These are phyloP conservation scores for Adoxophyes honmai DNA, from an alignment of 1,140 invertebrate species.

Conservation along the genomic window DNA sequence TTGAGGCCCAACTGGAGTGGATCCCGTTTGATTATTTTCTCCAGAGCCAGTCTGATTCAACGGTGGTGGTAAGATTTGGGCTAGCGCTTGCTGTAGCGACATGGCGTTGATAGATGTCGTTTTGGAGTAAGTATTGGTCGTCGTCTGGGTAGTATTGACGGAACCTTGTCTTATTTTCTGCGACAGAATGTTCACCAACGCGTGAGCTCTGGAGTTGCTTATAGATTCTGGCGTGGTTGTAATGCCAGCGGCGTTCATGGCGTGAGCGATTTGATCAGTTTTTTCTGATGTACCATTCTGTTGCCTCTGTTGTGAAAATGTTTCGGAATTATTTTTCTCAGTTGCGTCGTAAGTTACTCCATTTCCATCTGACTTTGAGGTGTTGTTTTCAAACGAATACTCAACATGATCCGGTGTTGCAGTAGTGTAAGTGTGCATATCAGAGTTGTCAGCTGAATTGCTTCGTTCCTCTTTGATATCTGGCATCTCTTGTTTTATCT, in stretches of 20 bases:
- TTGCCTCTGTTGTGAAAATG: conserved; percentile 30
- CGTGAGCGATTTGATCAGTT: conserved; percentile 65
- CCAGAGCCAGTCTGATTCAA: conserved; percentile 59
- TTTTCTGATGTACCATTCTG: conserved; percentile 50
- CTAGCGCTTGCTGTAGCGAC: conserved; percentile 69
- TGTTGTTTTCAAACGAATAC: conserved; percentile 45
- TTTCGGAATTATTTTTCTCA: conserved; percentile 20
- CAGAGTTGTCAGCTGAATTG: conserved; percentile 32
- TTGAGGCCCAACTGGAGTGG: conserved; percentile 48
- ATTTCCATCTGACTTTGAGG: conserved; percentile 12
- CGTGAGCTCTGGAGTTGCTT: conserved; percentile 41
- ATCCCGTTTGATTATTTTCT: conserved; percentile 44
- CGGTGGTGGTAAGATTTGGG: conserved; percentile 69
- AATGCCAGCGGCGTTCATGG: conserved; percentile 66
- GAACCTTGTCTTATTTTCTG: conserved; percentile 48
- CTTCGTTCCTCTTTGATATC: conserved; percentile 40
- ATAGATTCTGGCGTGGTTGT: conserved; percentile 42
- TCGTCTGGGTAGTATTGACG: conserved; percentile 29
- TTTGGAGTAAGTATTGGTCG: conserved; percentile 56
- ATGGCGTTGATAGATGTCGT: conserved; percentile 60
- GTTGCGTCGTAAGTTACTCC: not conserved
- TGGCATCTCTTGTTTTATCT: conserved; percentile 41
- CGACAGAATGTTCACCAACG: conserved; percentile 55
- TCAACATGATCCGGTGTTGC: conserved; percentile 39
- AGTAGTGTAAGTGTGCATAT: conserved; percentile 29